phyloP scores from a whole-genome alignment of 2,113 vertebrate species.

The Peromyscus leucopus region DNA sequence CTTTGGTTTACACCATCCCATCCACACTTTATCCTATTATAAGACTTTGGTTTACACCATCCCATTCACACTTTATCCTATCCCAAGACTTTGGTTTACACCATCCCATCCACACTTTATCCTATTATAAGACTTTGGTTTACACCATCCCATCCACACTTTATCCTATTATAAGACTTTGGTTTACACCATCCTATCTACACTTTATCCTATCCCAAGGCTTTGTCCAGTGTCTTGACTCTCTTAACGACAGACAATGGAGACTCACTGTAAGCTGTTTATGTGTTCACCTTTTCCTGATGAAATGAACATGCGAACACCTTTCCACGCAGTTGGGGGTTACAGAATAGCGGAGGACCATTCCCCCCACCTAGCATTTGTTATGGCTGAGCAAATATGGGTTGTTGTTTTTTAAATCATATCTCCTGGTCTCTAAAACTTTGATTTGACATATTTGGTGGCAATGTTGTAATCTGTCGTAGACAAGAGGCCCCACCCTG shows the following conservation, averaged over 20 bases:
- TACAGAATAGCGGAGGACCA: not conserved
- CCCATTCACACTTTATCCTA: not conserved
- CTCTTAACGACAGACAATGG: not conserved
- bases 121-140: not conserved
- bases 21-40: not conserved
- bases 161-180: not conserved
- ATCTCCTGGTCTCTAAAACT: not conserved
- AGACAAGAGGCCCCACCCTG: not conserved
- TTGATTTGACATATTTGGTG: not conserved
- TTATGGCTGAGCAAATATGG: not conserved
- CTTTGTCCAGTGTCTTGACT: not conserved
- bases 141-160: not conserved
- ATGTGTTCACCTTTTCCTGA: not conserved
- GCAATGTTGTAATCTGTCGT: too few relatives aligned
- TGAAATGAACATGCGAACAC: not conserved
- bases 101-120: not conserved
- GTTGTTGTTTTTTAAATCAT: not conserved
- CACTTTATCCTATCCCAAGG: not conserved
- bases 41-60: too few relatives aligned
- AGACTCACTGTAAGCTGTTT: not conserved
- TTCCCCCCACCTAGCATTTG: not conserved
- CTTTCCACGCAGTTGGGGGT: too few relatives aligned
- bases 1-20: not conserved
- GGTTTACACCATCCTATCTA: not conserved
- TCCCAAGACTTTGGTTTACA: not conserved